A percentile compares a stretch with the other conserved stretches of the same genome.
Evolutionary conservation across 2,888 invertebrate genomes (phyloP).

Genomic region (Phortica magna): DNA sequence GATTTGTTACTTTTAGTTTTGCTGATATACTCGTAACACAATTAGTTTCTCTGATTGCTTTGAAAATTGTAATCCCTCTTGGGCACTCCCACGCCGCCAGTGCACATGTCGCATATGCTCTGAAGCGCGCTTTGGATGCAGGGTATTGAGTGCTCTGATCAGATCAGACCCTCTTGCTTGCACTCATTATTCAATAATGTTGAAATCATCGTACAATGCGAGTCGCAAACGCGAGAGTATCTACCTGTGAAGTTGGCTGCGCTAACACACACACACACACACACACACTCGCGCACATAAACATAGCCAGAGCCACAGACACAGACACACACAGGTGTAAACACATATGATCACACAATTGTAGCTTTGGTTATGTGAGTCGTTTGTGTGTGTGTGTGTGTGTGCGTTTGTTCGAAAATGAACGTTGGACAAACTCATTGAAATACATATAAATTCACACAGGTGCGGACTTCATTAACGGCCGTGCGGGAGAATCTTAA

Average conservation of each 20-base stretch:
- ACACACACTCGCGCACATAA: background rate
- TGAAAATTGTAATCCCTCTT: background rate
- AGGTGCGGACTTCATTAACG: constrained; percentile 27
- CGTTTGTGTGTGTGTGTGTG: background rate
- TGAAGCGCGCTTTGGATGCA: background rate
- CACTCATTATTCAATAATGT: background rate
- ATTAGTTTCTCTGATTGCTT: no score
- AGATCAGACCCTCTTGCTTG: constrained; percentile 33
- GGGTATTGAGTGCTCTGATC: constrained; percentile 5
- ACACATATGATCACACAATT: background rate
- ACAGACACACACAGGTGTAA: background rate
- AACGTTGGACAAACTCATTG: constrained; percentile 20
- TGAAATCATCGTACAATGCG: background rate
- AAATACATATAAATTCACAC: constrained; percentile 28
- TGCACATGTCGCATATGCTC: background rate
- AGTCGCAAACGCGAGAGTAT: constrained; percentile 22
- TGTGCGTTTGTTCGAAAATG: constrained; percentile 27
- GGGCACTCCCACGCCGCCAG: background rate
- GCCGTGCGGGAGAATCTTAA: background rate
- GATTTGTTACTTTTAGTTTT: no score
- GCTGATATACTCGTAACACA: background rate
- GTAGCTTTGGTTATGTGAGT: background rate
- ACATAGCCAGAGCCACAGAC: no score
- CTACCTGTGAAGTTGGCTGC: constrained; percentile 30
- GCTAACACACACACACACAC: background rate